phyloP scores from a whole-genome alignment of 1,140 invertebrate species.

The Drosophila orosa region DNA sequence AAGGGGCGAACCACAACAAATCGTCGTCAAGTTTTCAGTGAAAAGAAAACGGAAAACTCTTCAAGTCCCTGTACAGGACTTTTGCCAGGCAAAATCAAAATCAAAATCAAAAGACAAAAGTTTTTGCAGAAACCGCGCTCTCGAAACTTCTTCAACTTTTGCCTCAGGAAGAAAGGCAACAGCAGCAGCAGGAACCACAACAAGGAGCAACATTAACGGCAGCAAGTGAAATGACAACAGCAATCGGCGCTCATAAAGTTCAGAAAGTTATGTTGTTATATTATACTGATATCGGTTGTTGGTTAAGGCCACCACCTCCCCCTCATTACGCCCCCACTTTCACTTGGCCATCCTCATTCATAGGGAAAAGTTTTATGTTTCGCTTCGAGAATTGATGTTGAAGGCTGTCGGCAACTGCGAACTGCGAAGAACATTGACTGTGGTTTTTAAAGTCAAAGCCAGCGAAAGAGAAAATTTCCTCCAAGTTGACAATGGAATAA shows the following conservation, averaged over 20 bases:
- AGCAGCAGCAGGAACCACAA: slow-evolving; percentile 21
- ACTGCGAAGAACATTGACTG: slow-evolving; percentile 17
- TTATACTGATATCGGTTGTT: slow-evolving; percentile 59
- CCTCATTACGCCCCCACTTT: slow-evolving; percentile 8
- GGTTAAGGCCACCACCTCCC: slow-evolving; percentile 18
- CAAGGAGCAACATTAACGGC: slow-evolving; percentile 45
- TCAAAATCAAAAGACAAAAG: slow-evolving; percentile 68
- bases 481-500: slow-evolving; percentile 24
- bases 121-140: slow-evolving; percentile 55
- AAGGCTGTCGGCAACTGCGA: slow-evolving; percentile 10
- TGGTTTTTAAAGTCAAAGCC: slow-evolving; percentile 39
- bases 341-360: slow-evolving; percentile 31
- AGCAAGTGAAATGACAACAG: slow-evolving; percentile 59
- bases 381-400: slow-evolving; percentile 45
- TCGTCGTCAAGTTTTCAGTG: slow-evolving; percentile 40
- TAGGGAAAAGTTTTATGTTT: slow-evolving; percentile 49
- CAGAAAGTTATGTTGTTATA: slow-evolving; percentile 60
- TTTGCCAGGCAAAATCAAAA: slow-evolving; percentile 60
- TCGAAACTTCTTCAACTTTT: slow-evolving; percentile 64
- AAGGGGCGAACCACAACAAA: slow-evolving; percentile 32
- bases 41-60: slow-evolving; percentile 50
- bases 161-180: slow-evolving; percentile 33
- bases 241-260: slow-evolving; percentile 65
- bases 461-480: slow-evolving; percentile 9
- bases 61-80: slow-evolving; percentile 22